These are phyloP conservation scores for Pangasius sanitwongsei DNA, from an alignment of 2,797 vertebrate genomes.

Conservation along the genomic window DNA sequence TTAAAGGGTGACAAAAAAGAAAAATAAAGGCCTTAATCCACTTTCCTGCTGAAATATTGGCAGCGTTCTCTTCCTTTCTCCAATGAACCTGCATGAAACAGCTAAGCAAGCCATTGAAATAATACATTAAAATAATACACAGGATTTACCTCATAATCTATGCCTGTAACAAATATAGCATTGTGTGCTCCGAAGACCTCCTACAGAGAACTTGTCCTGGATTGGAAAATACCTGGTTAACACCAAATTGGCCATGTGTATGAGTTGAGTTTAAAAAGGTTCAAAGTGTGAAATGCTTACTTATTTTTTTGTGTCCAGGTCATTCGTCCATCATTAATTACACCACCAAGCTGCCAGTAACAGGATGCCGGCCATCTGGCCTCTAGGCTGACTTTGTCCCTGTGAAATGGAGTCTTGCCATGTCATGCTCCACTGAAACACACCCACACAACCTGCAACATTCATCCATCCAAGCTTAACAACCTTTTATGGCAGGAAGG, in stretches of 20 bases:
- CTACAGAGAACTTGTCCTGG: background rate
- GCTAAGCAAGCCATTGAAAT: background rate
- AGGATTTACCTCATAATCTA: background rate
- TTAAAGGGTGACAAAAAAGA: conserved; percentile 8
- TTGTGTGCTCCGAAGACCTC: background rate
- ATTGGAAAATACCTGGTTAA: background rate
- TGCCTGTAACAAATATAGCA: background rate
- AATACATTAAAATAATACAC: background rate
- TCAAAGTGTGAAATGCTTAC: background rate
- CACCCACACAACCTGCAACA: conserved; percentile 25
- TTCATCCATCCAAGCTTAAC: conserved; percentile 20
- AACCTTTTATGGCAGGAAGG: background rate
- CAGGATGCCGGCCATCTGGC: conserved; percentile 30
- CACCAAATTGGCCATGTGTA: background rate
- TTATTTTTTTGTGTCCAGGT: conserved; percentile 12
- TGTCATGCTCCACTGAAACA: conserved; percentile 4
- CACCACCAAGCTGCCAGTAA: conserved; percentile 10
- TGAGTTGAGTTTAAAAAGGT: background rate
- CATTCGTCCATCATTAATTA: conserved; percentile 31
- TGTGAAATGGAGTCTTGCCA: conserved; percentile 21
- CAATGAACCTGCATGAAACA: background rate
- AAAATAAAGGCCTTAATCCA: background rate
- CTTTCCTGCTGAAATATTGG: conserved; percentile 7
- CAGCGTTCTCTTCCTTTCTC: background rate
- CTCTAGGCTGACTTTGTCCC: conserved; percentile 25